Conservation (phyloP, 2,797 vertebrate species). For the Etheostoma nigrum region DNA sequence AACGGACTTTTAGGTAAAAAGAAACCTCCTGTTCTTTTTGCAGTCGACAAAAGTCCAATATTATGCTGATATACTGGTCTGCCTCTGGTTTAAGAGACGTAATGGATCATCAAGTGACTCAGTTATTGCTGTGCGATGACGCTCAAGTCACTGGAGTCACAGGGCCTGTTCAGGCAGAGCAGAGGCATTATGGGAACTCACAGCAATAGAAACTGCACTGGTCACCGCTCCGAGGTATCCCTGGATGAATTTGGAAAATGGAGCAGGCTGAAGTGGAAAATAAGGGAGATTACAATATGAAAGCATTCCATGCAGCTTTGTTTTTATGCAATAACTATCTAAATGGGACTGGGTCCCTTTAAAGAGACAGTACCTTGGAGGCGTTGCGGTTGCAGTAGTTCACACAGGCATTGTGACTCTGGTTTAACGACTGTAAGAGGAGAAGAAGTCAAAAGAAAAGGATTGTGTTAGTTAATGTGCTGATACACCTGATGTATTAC, state of each 20-base stretch:
- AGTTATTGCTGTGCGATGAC: neutral
- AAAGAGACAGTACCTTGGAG: constrained; percentile 84
- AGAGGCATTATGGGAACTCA: constrained; percentile 83
- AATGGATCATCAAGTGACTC: neutral
- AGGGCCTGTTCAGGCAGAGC: neutral
- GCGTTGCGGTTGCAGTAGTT: constrained; percentile 97
- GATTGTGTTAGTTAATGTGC: neutral
- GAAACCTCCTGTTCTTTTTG: neutral
- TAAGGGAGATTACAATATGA: neutral
- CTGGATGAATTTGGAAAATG: constrained; percentile 89
- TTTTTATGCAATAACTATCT: neutral
- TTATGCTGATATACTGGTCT: neutral
- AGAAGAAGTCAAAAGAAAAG: neutral
- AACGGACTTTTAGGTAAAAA: neutral
- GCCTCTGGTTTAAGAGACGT: neutral
- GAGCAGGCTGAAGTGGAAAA: constrained; percentile 85
- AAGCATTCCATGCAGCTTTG: neutral
- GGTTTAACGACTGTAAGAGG: constrained; percentile 91
- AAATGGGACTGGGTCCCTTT: neutral
- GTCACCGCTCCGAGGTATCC: constrained; percentile 93
- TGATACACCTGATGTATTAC: neutral
- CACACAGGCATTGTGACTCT: constrained; percentile 96
- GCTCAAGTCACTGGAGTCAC: neutral
- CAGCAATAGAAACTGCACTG: constrained; percentile 94
- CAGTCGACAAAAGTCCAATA: neutral